A percentile compares a stretch with the other conserved stretches of the same genome.
Conservation (phyloP, 2,113 vertebrate genomes). For the Gymnocephalus cernua region DNA sequence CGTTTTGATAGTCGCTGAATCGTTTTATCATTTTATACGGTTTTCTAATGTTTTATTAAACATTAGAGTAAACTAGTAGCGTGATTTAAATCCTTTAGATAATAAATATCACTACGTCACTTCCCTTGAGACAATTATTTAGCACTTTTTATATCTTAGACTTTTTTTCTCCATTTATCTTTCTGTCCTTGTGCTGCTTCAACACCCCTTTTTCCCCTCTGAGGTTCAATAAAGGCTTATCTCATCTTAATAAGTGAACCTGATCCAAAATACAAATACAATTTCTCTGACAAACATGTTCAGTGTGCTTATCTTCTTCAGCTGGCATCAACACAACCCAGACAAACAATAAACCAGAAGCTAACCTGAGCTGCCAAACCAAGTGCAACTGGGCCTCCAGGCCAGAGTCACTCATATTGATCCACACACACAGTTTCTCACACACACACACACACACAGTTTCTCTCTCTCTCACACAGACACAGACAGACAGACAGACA, state of each 20-base stretch:
- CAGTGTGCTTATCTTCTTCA: background rate
- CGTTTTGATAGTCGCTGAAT: background rate
- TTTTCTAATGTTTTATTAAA: background rate
- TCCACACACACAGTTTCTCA: background rate
- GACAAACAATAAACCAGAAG: conserved; percentile 1
- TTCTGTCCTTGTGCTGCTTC: background rate
- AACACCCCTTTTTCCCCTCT: background rate
- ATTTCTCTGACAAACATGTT: background rate
- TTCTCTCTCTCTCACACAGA: background rate
- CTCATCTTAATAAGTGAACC: background rate
- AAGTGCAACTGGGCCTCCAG: background rate
- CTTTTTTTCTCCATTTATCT: background rate
- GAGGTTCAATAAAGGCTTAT: background rate
- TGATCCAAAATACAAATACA: conserved; percentile 1
- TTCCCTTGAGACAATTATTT: background rate
- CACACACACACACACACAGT: background rate
- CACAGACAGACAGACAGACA: conserved; percentile 1
- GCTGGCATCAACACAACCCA: background rate
- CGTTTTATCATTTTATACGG: background rate
- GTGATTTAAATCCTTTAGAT: background rate
- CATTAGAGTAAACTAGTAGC: background rate
- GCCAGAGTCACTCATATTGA: conserved; percentile 37
- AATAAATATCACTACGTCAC: background rate
- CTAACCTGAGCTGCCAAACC: background rate
- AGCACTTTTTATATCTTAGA: background rate